Base-by-base conservation (phyloP, 2,797 vertebrate species). In the Pterois miles region DNA sequence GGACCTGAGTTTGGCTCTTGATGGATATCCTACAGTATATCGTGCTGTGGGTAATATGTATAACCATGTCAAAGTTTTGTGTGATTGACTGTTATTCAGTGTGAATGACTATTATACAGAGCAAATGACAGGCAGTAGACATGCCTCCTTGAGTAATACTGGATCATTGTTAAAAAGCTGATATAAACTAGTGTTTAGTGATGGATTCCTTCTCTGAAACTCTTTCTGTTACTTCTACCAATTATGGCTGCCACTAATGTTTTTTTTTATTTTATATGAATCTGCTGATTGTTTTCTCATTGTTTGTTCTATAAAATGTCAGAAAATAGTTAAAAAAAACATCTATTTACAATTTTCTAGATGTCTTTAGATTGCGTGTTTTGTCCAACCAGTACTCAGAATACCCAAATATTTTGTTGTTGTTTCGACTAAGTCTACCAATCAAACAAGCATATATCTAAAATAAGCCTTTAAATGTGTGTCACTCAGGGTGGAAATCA, bases 401-500 rank as follows among this genome's bases (percentile, higher is more conserved):
- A 36, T 50, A 34, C 11, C 12, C 5, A 46, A 46, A 20, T 7
- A 74, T 57, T 33, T 20, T 4, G 14, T 29, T 23, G 31, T 33
- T 4, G 4, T 4, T 33, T 43, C 0, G 2, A 4, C 40, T 36
- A 9, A 59, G 66, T 29, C 2, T 70, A 22, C 22, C 4, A 58
- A 1, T 16, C 8, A 62, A 5, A 29, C 10, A 3, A n/a, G 16
- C 62, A n/a, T 25, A 5, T 62, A 25, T 81, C 59, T 73, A 58
- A 82, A 46, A 40, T 38, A 12, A 14, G 8, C 14, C 40, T 71
- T 65, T 52, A 46, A 62, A 65, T 78, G 25, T 82, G 38, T 88
- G 18, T 76, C 67, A 4, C 11, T 59, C 92, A 99, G 98, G 98
- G 98, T 96, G 98, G 97, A 88, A 99, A 99, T 97, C 97, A 99